Conservation (phyloP, 2,797 vertebrate genomes). For the Furcifer pardalis region DNA sequence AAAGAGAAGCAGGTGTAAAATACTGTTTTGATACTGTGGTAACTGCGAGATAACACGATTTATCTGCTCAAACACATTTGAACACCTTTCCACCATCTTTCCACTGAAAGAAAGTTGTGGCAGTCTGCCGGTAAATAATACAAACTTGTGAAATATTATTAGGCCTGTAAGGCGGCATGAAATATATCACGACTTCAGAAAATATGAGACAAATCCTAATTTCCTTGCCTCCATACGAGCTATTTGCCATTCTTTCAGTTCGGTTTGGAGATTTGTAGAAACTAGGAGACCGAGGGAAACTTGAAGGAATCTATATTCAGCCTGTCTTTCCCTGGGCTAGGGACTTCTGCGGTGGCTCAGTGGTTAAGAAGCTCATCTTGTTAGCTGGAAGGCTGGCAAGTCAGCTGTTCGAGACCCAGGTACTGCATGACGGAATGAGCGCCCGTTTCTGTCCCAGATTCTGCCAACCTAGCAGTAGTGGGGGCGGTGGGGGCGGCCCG, state of each 20-base stretch:
- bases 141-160: background rate
- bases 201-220: background rate
- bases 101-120: background rate
- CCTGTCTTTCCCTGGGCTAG: background rate
- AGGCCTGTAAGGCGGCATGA: background rate
- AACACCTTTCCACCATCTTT: background rate
- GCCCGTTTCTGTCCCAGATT: too few species aligned
- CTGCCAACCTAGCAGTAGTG: too few species aligned
- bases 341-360: too few species aligned
- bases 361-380: too few species aligned
- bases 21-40: slow-evolving; percentile 1
- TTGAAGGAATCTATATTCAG: background rate
- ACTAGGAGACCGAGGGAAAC: background rate
- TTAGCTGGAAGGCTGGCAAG: too few species aligned
- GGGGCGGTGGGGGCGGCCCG: too few species aligned
- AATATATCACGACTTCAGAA: background rate
- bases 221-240: background rate
- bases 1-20: background rate
- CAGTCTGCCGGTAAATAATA: background rate
- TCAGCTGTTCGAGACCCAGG: too few species aligned
- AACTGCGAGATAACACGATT: background rate
- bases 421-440: too few species aligned
- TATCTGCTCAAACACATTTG: background rate
- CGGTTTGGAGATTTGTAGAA: background rate
- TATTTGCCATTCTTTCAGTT: background rate